These are phyloP conservation scores for Perca schrenkii DNA, from an alignment of 2,113 vertebrate species.

Conservation along the genomic window DNA sequence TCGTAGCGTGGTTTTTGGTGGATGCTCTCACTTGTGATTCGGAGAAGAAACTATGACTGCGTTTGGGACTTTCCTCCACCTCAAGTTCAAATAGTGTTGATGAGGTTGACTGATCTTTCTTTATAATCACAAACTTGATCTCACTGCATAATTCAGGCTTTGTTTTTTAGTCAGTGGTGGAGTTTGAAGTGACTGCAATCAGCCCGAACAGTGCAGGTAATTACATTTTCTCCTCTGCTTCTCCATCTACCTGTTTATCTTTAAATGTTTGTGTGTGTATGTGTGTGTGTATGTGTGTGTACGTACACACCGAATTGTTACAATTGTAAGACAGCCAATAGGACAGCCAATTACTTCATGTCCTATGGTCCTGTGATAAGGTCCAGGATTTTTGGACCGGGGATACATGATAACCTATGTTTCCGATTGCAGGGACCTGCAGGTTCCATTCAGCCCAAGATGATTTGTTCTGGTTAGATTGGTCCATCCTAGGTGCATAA, in stretches of 20 bases:
- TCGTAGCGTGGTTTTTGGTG: neutral
- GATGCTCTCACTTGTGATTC: constrained; percentile 42
- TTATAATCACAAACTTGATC: neutral
- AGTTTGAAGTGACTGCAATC: neutral
- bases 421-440: too few species aligned
- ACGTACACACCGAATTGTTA: neutral
- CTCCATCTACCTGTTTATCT: neutral
- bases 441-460: too few species aligned
- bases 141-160: neutral
- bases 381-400: too few species aligned
- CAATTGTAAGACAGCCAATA: too few species aligned
- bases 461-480: too few species aligned
- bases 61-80: constrained; percentile 44
- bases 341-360: too few species aligned
- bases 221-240: neutral
- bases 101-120: neutral
- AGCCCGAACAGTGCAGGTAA: constrained; percentile 30
- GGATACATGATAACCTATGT: too few species aligned
- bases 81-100: neutral
- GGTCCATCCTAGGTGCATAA: too few species aligned
- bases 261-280: neutral
- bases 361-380: too few species aligned
- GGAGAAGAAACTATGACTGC: constrained; percentile 9
- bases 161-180: too few species aligned
- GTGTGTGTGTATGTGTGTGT: neutral